phyloP scores from a whole-genome alignment of 1,140 invertebrate species.

The Drosophila nigrodunni region DNA sequence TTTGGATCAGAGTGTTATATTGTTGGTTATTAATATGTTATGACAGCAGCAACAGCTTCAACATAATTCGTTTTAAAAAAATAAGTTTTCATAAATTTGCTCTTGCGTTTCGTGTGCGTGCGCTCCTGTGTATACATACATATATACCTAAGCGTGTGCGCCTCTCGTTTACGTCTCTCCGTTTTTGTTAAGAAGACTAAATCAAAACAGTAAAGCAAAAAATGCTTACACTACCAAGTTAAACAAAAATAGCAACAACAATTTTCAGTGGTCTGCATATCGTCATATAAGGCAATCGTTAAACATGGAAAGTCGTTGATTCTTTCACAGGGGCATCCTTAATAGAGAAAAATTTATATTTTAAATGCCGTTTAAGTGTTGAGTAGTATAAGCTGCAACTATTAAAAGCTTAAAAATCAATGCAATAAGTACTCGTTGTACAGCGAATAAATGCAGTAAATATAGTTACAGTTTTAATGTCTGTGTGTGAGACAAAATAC shows the following conservation, averaged over 20 bases:
- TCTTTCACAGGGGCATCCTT: constrained; percentile 7
- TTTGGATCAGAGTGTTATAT: neutral
- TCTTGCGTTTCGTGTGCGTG: constrained; percentile 22
- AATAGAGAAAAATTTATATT: constrained; percentile 9
- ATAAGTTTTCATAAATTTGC: constrained; percentile 15
- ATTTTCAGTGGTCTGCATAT: neutral
- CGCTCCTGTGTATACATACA: constrained; percentile 28
- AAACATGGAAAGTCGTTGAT: constrained; percentile 45
- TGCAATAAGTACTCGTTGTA: neutral
- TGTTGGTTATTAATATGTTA: neutral
- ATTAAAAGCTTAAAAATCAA: constrained; percentile 15
- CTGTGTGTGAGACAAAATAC: constrained; percentile 2
- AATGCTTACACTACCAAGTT: constrained; percentile 14
- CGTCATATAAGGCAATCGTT: neutral
- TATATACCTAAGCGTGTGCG: constrained; percentile 13
- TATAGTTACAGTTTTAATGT: neutral
- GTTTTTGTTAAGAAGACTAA: constrained; percentile 17
- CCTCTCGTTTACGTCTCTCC: constrained; percentile 8
- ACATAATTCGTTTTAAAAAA: constrained; percentile 18
- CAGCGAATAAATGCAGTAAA: constrained; percentile 1
- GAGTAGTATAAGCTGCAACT: too few relatives aligned
- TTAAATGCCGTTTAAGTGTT: too few relatives aligned
- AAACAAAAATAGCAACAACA: neutral
- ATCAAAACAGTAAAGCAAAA: constrained; percentile 3
- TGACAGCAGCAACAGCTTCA: constrained; percentile 17